phyloP scores from a whole-genome alignment of 1,140 invertebrate genomes.

The Maniola jurtina region DNA sequence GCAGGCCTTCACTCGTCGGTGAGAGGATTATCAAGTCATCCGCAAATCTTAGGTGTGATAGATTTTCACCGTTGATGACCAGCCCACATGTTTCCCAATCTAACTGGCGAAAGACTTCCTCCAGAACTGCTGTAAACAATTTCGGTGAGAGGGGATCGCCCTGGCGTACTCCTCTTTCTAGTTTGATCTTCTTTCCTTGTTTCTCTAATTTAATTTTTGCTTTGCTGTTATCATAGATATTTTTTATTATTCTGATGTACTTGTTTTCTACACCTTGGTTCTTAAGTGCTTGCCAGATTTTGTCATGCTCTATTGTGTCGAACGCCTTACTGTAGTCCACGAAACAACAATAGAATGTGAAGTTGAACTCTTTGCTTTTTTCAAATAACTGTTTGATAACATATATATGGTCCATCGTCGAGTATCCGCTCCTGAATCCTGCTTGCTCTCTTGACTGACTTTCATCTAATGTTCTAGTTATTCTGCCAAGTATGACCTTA shows the following conservation, averaged over 20 bases:
- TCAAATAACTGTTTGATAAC: neutral
- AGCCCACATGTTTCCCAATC: neutral
- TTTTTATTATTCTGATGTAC: neutral
- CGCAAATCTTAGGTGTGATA: too few species aligned
- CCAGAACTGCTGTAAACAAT: neutral
- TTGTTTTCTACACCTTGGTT: constrained; percentile 10
- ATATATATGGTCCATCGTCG: too few species aligned
- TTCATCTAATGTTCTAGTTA: neutral
- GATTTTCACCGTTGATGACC: too few species aligned
- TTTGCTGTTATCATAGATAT: neutral
- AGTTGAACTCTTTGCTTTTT: neutral
- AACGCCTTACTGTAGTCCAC: too few species aligned
- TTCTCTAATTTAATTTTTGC: neutral
- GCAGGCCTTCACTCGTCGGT: too few species aligned
- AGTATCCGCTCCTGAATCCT: neutral
- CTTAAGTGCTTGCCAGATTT: constrained; percentile 5
- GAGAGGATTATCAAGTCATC: too few species aligned
- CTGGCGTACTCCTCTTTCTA: constrained; percentile 15
- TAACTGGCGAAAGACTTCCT: neutral
- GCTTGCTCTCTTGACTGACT: neutral
- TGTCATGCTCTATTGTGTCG: neutral
- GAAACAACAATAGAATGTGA: neutral
- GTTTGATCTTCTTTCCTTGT: neutral
- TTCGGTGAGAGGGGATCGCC: neutral
- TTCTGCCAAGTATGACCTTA: neutral